Conservation (phyloP, 2,888 invertebrate genomes). For the Andricus curvator region DNA sequence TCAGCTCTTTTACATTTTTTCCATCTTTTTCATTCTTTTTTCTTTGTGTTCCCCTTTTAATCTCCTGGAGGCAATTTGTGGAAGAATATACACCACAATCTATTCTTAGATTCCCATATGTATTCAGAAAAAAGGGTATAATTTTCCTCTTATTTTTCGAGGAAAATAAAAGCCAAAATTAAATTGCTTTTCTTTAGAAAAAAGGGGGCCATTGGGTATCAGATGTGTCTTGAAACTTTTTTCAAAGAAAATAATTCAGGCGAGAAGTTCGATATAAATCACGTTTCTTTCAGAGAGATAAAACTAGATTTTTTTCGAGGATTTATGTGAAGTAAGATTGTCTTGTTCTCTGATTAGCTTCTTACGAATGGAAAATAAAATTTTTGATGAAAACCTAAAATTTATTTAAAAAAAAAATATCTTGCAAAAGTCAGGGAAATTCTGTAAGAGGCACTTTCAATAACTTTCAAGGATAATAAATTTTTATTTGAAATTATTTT, state of each 20-base stretch:
- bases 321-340: background rate
- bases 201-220: background rate
- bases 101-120: background rate
- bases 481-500: too few relatives aligned
- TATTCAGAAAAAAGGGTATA: background rate
- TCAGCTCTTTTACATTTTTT: background rate
- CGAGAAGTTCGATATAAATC: background rate
- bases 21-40: background rate
- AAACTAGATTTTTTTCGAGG: background rate
- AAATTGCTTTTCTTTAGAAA: background rate
- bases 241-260: background rate
- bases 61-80: background rate
- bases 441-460: too few relatives aligned
- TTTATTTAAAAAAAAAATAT: too few relatives aligned
- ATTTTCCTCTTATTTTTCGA: too few relatives aligned
- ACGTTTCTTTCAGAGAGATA: background rate
- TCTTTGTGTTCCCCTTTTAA: background rate
- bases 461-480: too few relatives aligned
- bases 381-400: too few relatives aligned
- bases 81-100: too few relatives aligned
- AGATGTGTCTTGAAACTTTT: background rate
- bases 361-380: background rate
- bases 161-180: background rate
- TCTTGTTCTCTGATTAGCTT: background rate
- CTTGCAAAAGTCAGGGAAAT: too few relatives aligned